These are phyloP conservation scores for Tenthredo amoena DNA, from an alignment of 2,888 invertebrate species.

Conservation along the genomic window DNA sequence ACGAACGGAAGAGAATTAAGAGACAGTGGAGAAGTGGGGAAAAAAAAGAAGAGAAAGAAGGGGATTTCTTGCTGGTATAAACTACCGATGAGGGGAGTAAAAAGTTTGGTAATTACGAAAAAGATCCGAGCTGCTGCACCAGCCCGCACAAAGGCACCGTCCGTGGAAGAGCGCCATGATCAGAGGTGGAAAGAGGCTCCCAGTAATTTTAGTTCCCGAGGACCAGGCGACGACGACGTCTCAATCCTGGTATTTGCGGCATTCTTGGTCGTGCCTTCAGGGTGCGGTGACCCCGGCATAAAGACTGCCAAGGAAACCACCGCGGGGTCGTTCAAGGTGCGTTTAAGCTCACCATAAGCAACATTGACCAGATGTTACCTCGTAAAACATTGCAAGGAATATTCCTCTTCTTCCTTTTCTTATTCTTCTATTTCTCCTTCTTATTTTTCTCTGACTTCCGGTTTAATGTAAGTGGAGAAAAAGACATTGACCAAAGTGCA, in stretches of 20 bases:
- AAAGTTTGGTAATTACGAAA: slow-evolving; percentile 40
- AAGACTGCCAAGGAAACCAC: not conserved
- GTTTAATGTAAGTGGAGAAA: not conserved
- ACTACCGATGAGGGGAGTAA: slow-evolving; percentile 13
- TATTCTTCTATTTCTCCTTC: not conserved
- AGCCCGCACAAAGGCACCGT: slow-evolving; percentile 23
- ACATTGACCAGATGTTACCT: slow-evolving; percentile 43
- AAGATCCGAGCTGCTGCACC: slow-evolving; percentile 23
- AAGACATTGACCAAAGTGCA: not conserved
- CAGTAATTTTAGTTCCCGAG: slow-evolving; percentile 39
- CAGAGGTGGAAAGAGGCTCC: slow-evolving; percentile 53
- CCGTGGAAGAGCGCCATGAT: slow-evolving; percentile 1
- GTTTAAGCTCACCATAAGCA: slow-evolving; percentile 15
- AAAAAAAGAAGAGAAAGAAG: not conserved
- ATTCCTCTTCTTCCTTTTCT: not conserved
- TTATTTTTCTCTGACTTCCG: not conserved
- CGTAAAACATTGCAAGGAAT: slow-evolving; percentile 34
- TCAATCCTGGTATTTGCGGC: slow-evolving; percentile 27
- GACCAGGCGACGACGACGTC: slow-evolving; percentile 39
- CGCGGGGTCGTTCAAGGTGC: slow-evolving; percentile 33
- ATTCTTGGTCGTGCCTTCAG: slow-evolving; percentile 11
- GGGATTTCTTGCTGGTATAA: not conserved
- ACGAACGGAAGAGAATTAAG: not conserved
- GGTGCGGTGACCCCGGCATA: slow-evolving; percentile 45
- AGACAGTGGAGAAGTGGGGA: not conserved